Percentiles rank a stretch among this genome's conserved stretches.
Conservation (phyloP, 1,140 invertebrate species). For the Paraescarpia echinospica region DNA sequence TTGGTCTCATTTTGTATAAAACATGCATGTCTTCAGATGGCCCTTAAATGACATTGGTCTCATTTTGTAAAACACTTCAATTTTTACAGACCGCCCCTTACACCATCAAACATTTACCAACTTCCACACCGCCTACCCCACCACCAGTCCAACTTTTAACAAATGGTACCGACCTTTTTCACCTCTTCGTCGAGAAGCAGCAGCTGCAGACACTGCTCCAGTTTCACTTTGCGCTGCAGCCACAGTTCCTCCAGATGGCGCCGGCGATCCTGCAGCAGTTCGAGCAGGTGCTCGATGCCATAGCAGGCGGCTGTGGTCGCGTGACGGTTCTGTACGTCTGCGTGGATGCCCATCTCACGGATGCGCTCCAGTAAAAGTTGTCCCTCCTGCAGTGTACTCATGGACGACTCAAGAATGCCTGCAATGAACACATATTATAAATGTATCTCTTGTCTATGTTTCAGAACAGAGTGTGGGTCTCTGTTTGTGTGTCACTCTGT, state of each 20-base stretch:
- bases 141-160: neutral
- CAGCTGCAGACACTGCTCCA: constrained; percentile 78
- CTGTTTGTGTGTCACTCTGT: no score
- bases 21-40: no score
- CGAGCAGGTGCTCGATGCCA: constrained; percentile 59
- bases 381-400: constrained; percentile 77
- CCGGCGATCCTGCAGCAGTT: constrained; percentile 72
- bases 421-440: constrained; percentile 28
- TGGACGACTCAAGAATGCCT: constrained; percentile 74
- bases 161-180: constrained; percentile 61
- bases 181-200: constrained; percentile 74
- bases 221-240: constrained; percentile 63
- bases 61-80: no score
- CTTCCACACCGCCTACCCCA: no score
- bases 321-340: constrained; percentile 55
- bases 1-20: no score
- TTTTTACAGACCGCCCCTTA: no score
- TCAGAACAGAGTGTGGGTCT: no score
- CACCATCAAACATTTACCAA: no score
- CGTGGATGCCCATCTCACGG: constrained; percentile 58
- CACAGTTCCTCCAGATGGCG: constrained; percentile 74
- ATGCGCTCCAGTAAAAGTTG: constrained; percentile 71
- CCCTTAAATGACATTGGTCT: no score
- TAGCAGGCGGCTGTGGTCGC: constrained; percentile 60
- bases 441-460: constrained; percentile 1